Evolutionary conservation across 2,888 invertebrate species (phyloP).

Genomic region (Caenorhabditis drosophilae): DNA sequence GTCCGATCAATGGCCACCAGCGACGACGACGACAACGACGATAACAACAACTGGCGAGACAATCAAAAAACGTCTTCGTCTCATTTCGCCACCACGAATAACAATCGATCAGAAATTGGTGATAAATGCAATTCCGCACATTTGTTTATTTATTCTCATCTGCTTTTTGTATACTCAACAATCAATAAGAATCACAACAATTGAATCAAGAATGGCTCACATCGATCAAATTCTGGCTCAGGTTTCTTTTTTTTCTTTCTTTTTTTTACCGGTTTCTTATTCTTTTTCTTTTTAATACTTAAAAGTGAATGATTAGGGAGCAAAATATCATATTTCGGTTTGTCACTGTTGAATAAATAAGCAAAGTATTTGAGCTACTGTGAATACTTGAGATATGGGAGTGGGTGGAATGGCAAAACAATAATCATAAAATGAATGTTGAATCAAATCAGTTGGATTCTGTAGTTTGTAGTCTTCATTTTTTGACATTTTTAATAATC

Average conservation of each 20-base stretch:
- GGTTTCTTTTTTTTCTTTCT: background rate
- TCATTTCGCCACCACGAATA: constrained; percentile 26
- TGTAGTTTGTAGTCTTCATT: no score
- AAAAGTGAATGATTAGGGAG: no score
- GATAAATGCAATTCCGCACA: constrained; percentile 20
- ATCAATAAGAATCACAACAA: constrained; percentile 17
- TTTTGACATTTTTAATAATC: no score
- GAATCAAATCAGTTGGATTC: no score
- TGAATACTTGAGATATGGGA: no score
- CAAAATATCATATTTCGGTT: no score
- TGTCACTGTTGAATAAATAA: no score
- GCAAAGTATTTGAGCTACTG: no score
- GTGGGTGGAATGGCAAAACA: no score
- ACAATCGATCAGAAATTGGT: constrained; percentile 26
- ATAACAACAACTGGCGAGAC: background rate
- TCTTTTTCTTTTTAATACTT: background rate
- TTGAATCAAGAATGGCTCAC: background rate
- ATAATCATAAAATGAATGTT: no score
- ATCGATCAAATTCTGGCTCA: background rate
- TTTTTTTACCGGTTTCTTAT: background rate
- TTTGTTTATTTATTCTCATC: constrained; percentile 28
- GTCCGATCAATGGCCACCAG: constrained; percentile 28
- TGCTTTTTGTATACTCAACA: constrained; percentile 35
- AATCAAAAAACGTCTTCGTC: background rate
- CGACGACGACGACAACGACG: background rate